phyloP scores from a whole-genome alignment of 1,140 invertebrate genomes.

The Battus philenor region DNA sequence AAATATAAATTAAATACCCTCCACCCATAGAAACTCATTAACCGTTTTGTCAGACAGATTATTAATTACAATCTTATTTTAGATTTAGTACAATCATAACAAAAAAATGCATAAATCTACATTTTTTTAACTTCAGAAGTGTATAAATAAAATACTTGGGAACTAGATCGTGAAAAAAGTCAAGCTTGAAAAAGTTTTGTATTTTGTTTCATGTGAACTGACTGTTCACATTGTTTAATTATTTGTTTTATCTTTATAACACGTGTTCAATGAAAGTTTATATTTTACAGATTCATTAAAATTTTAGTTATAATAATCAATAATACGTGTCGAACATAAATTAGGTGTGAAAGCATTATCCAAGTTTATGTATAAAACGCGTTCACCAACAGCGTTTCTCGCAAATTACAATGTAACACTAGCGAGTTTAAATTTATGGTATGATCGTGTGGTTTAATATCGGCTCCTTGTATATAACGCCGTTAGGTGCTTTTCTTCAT shows the following conservation, averaged over 20 bases:
- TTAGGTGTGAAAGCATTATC: not conserved
- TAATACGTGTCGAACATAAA: not conserved
- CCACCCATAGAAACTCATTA: not conserved
- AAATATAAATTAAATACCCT: not conserved
- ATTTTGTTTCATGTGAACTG: no score
- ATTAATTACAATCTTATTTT: not conserved
- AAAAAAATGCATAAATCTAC: no score
- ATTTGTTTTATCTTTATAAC: not conserved
- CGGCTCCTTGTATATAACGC: conserved; percentile 55
- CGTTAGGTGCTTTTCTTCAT: conserved; percentile 29
- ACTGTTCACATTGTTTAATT: no score
- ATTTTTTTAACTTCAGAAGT: no score
- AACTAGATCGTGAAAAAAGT: no score
- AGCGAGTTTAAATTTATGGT: conserved; percentile 50
- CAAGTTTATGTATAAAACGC: conserved; percentile 29
- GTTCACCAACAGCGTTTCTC: conserved; percentile 25
- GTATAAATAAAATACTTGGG: no score
- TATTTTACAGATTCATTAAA: not conserved
- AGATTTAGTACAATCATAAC: not conserved
- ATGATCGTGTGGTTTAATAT: conserved; percentile 62
- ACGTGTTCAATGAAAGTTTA: not conserved
- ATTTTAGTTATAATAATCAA: not conserved
- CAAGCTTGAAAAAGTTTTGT: no score
- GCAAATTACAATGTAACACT: conserved; percentile 46
- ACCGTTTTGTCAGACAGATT: not conserved